phyloP scores from a whole-genome alignment of 1,140 invertebrate species.

The Whitmania pigra region DNA sequence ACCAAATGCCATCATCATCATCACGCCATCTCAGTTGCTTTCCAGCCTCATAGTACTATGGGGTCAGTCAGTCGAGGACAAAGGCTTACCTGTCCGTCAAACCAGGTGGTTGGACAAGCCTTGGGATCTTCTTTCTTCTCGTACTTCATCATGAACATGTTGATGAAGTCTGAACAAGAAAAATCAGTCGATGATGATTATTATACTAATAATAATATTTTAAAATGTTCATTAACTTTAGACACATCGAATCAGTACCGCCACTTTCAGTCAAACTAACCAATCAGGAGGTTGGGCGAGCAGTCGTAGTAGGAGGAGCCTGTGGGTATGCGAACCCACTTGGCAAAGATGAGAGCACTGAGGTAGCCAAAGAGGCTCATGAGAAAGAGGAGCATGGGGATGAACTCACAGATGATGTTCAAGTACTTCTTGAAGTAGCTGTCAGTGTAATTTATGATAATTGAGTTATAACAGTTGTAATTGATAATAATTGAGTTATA shows the following conservation, averaged over 20 bases:
- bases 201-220: no score
- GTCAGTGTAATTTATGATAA: neutral
- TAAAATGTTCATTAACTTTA: no score
- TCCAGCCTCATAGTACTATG: neutral
- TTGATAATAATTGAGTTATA: neutral
- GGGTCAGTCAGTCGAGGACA: no score
- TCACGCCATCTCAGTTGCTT: neutral
- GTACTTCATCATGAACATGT: conserved; percentile 29
- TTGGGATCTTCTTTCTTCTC: neutral
- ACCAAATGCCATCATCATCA: neutral
- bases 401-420: conserved; percentile 76
- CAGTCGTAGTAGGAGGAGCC: conserved; percentile 33
- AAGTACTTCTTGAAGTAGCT: conserved; percentile 60
- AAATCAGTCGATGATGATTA: no score
- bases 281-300: conserved; percentile 52
- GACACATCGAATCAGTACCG: no score
- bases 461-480: no score
- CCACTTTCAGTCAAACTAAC: conserved; percentile 31
- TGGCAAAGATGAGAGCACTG: conserved; percentile 72
- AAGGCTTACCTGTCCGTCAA: conserved; percentile 34
- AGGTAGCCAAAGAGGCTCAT: conserved; percentile 82
- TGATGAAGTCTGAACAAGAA: conserved; percentile 36
- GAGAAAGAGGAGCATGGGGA: conserved; percentile 85
- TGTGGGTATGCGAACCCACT: conserved; percentile 55
- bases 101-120: conserved; percentile 9